Conservation (phyloP, 2,888 invertebrate genomes). For the Drosophila stalkeri region DNA sequence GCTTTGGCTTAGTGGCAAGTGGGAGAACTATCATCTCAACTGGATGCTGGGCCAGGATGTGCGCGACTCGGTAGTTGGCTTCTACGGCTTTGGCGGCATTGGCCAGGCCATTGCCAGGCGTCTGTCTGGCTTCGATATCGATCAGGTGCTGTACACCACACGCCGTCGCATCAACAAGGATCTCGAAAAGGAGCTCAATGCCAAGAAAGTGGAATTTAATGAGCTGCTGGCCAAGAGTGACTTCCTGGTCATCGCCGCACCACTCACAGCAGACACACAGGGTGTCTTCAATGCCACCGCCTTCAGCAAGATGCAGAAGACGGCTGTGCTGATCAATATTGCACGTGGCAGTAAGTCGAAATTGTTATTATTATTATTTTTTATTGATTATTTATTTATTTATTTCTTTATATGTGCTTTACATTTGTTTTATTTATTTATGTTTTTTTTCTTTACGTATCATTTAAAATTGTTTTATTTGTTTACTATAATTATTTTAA, state of each 20-base stretch:
- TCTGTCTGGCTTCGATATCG: conserved; percentile 90
- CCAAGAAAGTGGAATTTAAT: conserved; percentile 88
- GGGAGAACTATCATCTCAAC: conserved; percentile 89
- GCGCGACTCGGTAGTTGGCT: conserved; percentile 91
- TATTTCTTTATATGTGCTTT: too few species aligned
- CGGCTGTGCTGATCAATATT: conserved; percentile 90
- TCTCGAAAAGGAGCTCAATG: conserved; percentile 85
- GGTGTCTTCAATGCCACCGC: conserved; percentile 89
- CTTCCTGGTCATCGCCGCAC: conserved; percentile 89
- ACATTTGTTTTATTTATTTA: too few species aligned
- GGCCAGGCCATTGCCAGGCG: conserved; percentile 91
- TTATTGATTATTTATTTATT: too few species aligned
- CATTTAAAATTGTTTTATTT: too few species aligned
- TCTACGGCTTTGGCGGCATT: conserved; percentile 93
- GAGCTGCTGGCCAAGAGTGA: conserved; percentile 89
- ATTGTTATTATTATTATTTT: too few species aligned
- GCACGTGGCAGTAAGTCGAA: conserved; percentile 87
- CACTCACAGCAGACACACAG: conserved; percentile 88
- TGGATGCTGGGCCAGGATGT: conserved; percentile 94
- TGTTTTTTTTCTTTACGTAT: too few species aligned
- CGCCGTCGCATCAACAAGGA: conserved; percentile 87
- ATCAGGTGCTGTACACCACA: conserved; percentile 90
- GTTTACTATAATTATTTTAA: too few species aligned
- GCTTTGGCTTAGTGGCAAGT: conserved; percentile 86
- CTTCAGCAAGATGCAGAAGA: conserved; percentile 91